Evolutionary conservation across 2,113 vertebrate species (phyloP).

Genomic region (Ornithorhynchus anatinus): DNA sequence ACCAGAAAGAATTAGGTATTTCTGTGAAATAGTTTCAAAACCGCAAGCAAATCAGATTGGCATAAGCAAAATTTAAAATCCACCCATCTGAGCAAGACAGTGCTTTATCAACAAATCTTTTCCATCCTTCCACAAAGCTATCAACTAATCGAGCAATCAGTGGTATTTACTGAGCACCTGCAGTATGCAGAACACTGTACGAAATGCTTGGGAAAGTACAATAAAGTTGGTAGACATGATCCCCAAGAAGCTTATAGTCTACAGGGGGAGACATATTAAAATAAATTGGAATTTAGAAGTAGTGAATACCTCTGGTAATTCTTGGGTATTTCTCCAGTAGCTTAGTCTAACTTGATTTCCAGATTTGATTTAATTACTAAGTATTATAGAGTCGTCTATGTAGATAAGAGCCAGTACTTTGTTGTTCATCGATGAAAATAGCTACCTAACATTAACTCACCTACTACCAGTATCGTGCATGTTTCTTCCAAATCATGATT

Average conservation of each 20-base stretch:
- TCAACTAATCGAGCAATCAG: not conserved
- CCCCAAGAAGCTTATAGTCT: not conserved
- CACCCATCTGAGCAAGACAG: no score
- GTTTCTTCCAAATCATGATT: not conserved
- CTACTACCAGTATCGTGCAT: not conserved
- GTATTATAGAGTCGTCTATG: not conserved
- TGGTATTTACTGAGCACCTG: not conserved
- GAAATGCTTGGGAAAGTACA: not conserved
- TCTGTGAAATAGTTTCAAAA: no score
- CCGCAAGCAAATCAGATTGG: no score
- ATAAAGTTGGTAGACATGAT: not conserved
- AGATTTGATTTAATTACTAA: not conserved
- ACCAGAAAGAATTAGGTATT: no score
- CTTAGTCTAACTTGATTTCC: not conserved
- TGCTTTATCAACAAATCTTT: no score
- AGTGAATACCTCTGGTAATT: no score
- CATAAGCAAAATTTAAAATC: no score
- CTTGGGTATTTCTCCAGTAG: rapidly evolving
- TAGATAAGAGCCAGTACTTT: not conserved
- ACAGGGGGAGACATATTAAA: not conserved
- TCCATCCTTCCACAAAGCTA: no score
- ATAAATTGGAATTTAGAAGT: no score
- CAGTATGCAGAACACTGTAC: not conserved
- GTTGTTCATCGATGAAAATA: not conserved
- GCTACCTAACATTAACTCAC: not conserved